Conservation (phyloP, 2,113 vertebrate genomes). For the Bostrychus sinensis region DNA sequence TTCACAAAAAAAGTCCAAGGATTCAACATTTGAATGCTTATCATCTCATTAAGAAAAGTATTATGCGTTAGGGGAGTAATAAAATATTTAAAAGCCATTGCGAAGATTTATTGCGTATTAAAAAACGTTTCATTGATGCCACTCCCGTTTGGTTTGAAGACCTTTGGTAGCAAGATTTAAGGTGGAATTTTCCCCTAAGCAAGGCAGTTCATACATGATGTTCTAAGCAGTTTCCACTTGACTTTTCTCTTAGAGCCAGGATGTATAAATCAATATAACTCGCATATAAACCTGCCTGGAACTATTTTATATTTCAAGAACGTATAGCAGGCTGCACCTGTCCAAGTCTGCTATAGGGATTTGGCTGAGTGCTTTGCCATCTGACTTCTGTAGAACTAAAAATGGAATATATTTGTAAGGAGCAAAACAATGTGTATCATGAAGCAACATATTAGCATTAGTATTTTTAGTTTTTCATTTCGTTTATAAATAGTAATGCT, state of each 20-base stretch:
- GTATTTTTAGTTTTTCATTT: no score
- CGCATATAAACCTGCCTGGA: conserved; percentile 24
- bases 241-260: conserved; percentile 4
- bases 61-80: conserved; percentile 29
- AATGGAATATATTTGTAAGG: not conserved
- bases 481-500: no score
- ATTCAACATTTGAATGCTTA: conserved; percentile 66
- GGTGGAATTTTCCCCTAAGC: not conserved
- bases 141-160: conserved; percentile 13
- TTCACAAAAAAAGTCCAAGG: conserved; percentile 32
- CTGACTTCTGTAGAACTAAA: not conserved
- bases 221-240: conserved; percentile 12
- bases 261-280: conserved; percentile 15
- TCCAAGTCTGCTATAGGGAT: conserved; percentile 3
- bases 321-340: conserved; percentile 29
- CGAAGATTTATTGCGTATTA: conserved; percentile 54
- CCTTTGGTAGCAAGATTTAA: not conserved
- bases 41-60: conserved; percentile 71
- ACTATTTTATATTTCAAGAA: conserved; percentile 11
- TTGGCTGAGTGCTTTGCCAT: not conserved
- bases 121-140: conserved; percentile 41
- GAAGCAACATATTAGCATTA: no score
- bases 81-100: conserved; percentile 60
- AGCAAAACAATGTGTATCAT: no score
- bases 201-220: not conserved